phyloP scores from a whole-genome alignment of 1,140 invertebrate genomes.

The Rhagoletis zephyria region DNA sequence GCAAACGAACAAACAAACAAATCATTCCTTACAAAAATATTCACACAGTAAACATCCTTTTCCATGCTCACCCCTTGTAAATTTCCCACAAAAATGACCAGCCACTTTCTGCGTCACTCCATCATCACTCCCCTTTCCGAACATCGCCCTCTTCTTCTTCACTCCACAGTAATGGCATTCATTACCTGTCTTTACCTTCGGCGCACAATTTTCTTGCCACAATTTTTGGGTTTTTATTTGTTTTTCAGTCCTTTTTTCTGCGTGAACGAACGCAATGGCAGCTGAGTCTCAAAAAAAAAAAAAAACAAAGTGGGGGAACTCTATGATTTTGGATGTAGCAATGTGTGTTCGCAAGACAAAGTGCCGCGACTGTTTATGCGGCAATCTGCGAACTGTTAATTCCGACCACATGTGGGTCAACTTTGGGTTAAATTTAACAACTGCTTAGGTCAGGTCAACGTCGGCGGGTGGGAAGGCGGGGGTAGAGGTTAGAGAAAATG shows the following conservation, averaged over 20 bases:
- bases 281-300: not conserved
- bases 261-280: conserved; percentile 28
- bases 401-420: conserved; percentile 26
- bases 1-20: not conserved
- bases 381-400: conserved; percentile 27
- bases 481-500: not conserved
- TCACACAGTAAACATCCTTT: not conserved
- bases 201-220: not conserved
- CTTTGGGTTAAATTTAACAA: conserved; percentile 43
- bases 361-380: not conserved
- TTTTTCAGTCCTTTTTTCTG: conserved; percentile 23
- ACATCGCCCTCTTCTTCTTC: not conserved
- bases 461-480: not conserved
- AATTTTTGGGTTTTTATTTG: conserved; percentile 33
- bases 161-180: not conserved
- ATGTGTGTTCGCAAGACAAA: not conserved
- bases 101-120: not conserved
- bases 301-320: too few relatives aligned
- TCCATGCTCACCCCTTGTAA: not conserved
- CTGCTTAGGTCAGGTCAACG: not conserved
- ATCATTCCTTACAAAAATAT: not conserved
- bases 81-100: not conserved
- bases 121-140: not conserved
- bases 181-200: conserved; percentile 29
- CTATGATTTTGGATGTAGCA: not conserved